These are phyloP conservation scores for Marcusenius ussheri DNA, from an alignment of 2,113 vertebrate genomes.

Conservation along the genomic window DNA sequence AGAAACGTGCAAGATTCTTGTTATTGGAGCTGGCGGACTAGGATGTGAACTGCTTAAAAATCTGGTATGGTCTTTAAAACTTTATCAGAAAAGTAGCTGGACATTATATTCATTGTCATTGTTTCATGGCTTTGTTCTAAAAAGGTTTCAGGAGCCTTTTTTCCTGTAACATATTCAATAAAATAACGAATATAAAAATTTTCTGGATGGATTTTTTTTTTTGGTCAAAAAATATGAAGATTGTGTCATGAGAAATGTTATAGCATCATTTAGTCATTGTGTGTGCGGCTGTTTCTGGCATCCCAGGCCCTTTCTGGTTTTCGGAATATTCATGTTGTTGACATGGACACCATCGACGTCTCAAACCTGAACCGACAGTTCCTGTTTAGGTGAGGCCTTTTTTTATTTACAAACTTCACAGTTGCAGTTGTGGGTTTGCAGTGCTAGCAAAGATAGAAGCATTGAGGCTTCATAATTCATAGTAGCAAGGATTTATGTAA, in stretches of 20 bases:
- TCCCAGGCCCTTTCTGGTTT: constrained; percentile 87
- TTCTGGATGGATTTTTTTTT: not conserved
- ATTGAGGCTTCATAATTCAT: not conserved
- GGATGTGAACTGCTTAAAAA: constrained; percentile 96
- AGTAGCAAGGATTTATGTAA: not conserved
- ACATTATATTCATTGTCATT: not conserved
- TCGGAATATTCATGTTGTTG: constrained; percentile 92
- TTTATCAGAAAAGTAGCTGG: not conserved
- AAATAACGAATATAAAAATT: not conserved
- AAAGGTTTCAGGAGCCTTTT: not conserved
- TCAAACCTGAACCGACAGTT: constrained; percentile 97
- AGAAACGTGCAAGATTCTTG: constrained; percentile 86
- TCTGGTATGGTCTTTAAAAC: constrained; percentile 65
- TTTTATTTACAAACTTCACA: not conserved
- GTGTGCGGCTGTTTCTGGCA: constrained; percentile 28
- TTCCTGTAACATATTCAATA: not conserved
- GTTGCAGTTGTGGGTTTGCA: not conserved
- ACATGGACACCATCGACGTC: constrained; percentile 95
- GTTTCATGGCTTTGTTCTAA: not conserved
- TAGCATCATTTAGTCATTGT: not conserved
- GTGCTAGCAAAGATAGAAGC: not conserved
- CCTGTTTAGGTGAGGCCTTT: constrained; percentile 78
- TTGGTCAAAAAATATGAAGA: not conserved
- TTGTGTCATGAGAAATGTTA: not conserved
- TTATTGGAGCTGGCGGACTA: constrained; percentile 91